These are phyloP conservation scores for Solen grandis DNA, from an alignment of 1,140 invertebrate species.

Conservation along the genomic window DNA sequence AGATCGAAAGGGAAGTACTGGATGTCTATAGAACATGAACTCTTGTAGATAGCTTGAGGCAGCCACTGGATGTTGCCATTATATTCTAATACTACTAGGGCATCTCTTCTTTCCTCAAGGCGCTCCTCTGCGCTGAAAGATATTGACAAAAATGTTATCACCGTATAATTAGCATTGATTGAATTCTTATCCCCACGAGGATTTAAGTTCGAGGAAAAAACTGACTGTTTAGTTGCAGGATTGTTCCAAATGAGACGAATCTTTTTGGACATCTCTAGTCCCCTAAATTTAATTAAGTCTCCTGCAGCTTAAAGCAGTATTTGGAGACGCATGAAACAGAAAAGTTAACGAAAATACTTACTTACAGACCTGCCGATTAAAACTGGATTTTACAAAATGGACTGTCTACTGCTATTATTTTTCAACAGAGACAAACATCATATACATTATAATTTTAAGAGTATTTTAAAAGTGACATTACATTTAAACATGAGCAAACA, in stretches of 20 bases:
- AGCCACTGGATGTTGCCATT: constrained; percentile 98
- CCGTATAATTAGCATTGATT: neutral
- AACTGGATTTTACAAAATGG: too few species aligned
- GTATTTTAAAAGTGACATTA: too few species aligned
- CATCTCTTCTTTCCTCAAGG: constrained; percentile 75
- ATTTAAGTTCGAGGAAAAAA: too few species aligned
- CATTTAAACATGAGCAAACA: too few species aligned
- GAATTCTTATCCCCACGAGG: too few species aligned
- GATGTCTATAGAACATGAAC: constrained; percentile 90
- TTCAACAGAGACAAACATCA: too few species aligned
- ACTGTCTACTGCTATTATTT: too few species aligned
- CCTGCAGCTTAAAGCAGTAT: neutral
- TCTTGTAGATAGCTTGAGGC: constrained; percentile 98
- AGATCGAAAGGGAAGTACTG: constrained; percentile 78
- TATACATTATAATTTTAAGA: too few species aligned
- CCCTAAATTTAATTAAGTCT: neutral
- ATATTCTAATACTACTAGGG: constrained; percentile 82
- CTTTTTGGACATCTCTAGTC: neutral
- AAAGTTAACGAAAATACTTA: too few species aligned
- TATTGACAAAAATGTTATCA: neutral
- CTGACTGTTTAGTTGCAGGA: neutral
- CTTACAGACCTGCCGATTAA: too few species aligned
- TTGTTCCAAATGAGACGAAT: neutral
- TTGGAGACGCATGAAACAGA: too few species aligned
- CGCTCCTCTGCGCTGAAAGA: constrained; percentile 75